A percentile compares a stretch with the other conserved stretches of the same genome.
phyloP scores from a whole-genome alignment of 2,113 vertebrate species.

The Panthera uncia region DNA sequence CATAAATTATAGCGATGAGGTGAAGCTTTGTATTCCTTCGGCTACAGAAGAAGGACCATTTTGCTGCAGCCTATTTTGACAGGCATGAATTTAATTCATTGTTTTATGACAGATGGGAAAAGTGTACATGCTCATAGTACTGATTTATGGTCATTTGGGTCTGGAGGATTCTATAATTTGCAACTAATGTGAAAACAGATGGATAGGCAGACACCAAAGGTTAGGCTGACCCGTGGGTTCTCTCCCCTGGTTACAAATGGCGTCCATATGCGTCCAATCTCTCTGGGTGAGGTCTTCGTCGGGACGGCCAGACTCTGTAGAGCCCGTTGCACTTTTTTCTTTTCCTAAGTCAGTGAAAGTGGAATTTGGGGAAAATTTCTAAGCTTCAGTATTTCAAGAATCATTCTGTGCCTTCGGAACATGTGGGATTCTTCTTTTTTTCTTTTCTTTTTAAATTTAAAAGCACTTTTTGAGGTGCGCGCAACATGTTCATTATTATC shows the following conservation, averaged over 20 bases:
- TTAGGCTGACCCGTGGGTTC: constrained; percentile 91
- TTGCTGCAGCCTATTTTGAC: constrained; percentile 95
- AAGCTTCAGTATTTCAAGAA: neutral
- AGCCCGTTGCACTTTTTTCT: neutral
- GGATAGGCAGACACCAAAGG: constrained; percentile 96
- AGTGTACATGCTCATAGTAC: constrained; percentile 91
- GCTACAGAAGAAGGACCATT: constrained; percentile 91
- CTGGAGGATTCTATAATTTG: constrained; percentile 98
- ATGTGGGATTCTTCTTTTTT: neutral
- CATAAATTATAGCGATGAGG: constrained; percentile 99
- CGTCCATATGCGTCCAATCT: constrained; percentile 93
- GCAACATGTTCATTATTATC: neutral
- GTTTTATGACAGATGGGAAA: constrained; percentile 99
- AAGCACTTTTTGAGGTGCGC: neutral
- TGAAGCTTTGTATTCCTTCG: constrained; percentile 95
- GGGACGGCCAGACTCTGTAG: constrained; percentile 48
- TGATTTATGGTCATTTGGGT: constrained; percentile 99
- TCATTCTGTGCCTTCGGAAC: neutral
- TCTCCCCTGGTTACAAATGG: constrained; percentile 92
- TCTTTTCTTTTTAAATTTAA: neutral
- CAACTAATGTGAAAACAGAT: constrained; percentile 99
- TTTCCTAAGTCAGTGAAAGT: constrained; percentile 29
- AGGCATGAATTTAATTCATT: constrained; percentile 98
- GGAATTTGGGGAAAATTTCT: neutral
- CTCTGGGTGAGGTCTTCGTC: constrained; percentile 88